Percentiles rank a stretch among this genome's conserved stretches.
These are phyloP conservation scores for Antennarius maculatus DNA, from an alignment of 2,797 vertebrate genomes.

Conservation along the genomic window DNA sequence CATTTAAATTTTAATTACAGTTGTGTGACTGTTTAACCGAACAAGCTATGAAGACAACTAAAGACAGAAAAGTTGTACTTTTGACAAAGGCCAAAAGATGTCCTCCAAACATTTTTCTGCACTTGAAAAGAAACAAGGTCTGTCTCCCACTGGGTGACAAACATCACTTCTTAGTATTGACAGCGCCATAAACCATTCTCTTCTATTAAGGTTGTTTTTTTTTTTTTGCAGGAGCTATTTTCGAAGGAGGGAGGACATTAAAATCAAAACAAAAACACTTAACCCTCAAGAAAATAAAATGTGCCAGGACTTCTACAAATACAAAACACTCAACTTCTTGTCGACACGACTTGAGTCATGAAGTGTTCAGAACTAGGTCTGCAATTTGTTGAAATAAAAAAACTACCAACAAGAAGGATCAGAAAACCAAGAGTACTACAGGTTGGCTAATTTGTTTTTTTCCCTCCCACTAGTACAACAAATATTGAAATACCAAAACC, in stretches of 20 bases:
- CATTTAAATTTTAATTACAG: not conserved
- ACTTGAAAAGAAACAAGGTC: conserved; percentile 3
- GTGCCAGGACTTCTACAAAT: conserved; percentile 16
- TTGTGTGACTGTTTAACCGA: no score
- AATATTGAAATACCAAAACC: not conserved
- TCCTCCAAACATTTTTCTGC: not conserved
- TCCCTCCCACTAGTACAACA: no score
- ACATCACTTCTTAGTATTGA: conserved; percentile 10
- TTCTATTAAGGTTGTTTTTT: conserved; percentile 12
- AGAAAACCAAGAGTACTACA: no score
- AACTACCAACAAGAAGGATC: conserved; percentile 3
- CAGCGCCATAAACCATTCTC: conserved; percentile 11
- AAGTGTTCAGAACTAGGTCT: not conserved
- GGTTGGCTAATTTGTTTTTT: no score
- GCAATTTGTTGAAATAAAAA: conserved; percentile 13
- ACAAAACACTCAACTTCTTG: conserved; percentile 27
- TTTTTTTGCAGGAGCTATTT: conserved; percentile 9
- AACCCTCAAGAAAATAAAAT: conserved; percentile 16
- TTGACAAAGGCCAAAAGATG: not conserved
- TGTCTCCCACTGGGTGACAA: not conserved
- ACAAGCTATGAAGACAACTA: no score
- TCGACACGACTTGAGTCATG: conserved; percentile 25
- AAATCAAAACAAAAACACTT: conserved; percentile 2
- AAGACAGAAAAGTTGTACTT: no score
- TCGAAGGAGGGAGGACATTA: not conserved